These are phyloP conservation scores for Falco columbarius DNA, from an alignment of 2,797 vertebrate genomes.

Conservation along the genomic window DNA sequence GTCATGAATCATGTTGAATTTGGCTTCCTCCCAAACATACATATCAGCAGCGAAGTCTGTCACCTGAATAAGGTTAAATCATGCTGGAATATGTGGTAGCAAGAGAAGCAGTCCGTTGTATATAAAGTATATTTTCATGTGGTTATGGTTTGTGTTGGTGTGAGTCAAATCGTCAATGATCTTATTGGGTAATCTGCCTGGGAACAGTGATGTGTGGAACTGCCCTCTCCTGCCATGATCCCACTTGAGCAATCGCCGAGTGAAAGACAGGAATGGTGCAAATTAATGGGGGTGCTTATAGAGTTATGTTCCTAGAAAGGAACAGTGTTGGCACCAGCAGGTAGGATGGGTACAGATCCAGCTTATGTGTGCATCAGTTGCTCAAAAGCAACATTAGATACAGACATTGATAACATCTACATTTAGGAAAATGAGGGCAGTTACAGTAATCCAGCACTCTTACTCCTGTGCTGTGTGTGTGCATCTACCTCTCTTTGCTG, in stretches of 20 bases:
- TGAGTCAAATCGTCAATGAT: background rate
- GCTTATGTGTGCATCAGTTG: background rate
- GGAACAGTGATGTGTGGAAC: background rate
- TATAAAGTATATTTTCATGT: background rate
- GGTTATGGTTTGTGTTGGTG: background rate
- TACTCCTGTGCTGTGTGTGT: background rate
- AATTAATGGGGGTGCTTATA: background rate
- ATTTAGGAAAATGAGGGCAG: background rate
- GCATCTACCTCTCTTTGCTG: background rate
- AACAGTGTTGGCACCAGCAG: background rate
- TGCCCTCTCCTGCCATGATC: background rate
- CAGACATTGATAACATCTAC: background rate
- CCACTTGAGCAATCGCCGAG: background rate
- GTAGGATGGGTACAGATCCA: background rate
- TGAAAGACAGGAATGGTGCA: background rate
- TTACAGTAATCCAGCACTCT: background rate
- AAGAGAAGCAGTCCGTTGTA: background rate
- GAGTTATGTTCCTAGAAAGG: slow-evolving; percentile 20
- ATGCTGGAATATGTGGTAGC: background rate
- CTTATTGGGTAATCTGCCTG: background rate
- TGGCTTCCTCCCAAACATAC: background rate
- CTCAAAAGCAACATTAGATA: background rate
- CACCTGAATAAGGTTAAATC: background rate
- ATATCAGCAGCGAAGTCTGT: background rate
- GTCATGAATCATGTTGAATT: background rate